Percentiles rank a stretch among this genome's conserved stretches.
These are phyloP conservation scores for Marmota monax DNA, from an alignment of 2,113 vertebrate species.

Conservation along the genomic window DNA sequence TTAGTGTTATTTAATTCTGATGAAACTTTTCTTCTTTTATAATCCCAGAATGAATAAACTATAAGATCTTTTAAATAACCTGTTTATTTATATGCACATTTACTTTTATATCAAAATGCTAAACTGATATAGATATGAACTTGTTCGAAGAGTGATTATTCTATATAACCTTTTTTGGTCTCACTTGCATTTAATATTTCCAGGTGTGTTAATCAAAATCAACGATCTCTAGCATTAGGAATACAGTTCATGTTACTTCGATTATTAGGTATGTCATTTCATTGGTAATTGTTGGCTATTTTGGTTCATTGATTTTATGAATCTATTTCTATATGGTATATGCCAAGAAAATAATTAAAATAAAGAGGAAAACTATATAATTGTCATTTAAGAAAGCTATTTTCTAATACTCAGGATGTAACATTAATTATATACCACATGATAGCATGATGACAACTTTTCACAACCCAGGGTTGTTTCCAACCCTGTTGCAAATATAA, in stretches of 20 bases:
- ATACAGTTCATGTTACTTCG: constrained; percentile 78
- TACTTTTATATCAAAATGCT: constrained; percentile 8
- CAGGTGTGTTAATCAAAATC: constrained; percentile 78
- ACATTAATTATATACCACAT: not conserved
- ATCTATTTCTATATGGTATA: not conserved
- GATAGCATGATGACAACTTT: not conserved
- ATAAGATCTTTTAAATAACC: not conserved
- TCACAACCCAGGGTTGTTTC: not conserved
- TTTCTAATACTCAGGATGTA: not conserved
- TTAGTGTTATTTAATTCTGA: not conserved
- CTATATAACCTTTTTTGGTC: not conserved
- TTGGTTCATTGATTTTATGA: not conserved
- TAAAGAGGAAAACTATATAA: not conserved
- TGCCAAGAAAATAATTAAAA: constrained; percentile 1
- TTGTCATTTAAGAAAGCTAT: not conserved
- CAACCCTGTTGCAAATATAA: not conserved
- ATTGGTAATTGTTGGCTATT: not conserved
- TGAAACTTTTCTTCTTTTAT: constrained; percentile 14
- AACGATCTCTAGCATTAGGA: constrained; percentile 79
- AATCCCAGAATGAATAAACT: not conserved
- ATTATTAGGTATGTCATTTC: constrained; percentile 74
- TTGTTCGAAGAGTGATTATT: not conserved
- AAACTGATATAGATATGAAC: not conserved
- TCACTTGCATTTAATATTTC: constrained; percentile 27
- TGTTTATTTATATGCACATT: not conserved